phyloP scores from a whole-genome alignment of 2,797 vertebrate genomes.

The Synaphobranchus kaupii region DNA sequence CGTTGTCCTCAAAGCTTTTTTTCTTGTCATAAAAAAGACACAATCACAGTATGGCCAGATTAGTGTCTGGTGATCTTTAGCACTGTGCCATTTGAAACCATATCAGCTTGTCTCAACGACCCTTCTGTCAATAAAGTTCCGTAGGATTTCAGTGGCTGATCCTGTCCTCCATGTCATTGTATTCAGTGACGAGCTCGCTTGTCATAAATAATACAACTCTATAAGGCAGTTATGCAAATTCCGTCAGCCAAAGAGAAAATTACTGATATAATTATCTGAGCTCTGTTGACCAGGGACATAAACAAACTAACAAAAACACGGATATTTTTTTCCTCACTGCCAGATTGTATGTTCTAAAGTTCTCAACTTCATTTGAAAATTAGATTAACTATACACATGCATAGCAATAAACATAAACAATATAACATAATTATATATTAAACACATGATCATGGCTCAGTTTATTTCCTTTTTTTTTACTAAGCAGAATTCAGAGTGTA shows the following conservation, averaged over 20 bases:
- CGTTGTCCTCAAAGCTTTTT: neutral
- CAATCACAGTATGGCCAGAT: neutral
- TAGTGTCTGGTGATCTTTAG: neutral
- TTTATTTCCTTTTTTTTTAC: no score
- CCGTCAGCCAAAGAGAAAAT: neutral
- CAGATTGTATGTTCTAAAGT: neutral
- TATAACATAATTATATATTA: neutral
- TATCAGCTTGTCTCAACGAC: neutral
- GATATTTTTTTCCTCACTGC: neutral
- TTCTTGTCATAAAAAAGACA: neutral
- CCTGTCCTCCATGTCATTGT: neutral
- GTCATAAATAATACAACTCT: neutral
- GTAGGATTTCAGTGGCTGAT: neutral
- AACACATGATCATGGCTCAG: neutral
- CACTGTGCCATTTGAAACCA: neutral
- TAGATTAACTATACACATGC: neutral
- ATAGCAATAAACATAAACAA: neutral
- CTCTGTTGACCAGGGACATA: constrained; percentile 5
- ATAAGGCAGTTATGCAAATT: constrained; percentile 7
- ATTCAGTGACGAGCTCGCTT: neutral
- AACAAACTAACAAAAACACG: neutral
- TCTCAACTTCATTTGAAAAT: neutral
- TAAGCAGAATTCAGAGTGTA: neutral
- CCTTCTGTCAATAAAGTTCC: neutral
- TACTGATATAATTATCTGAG: neutral